Conservation (phyloP, 1,140 invertebrate genomes). For the Lepeophtheirus salmonis region DNA sequence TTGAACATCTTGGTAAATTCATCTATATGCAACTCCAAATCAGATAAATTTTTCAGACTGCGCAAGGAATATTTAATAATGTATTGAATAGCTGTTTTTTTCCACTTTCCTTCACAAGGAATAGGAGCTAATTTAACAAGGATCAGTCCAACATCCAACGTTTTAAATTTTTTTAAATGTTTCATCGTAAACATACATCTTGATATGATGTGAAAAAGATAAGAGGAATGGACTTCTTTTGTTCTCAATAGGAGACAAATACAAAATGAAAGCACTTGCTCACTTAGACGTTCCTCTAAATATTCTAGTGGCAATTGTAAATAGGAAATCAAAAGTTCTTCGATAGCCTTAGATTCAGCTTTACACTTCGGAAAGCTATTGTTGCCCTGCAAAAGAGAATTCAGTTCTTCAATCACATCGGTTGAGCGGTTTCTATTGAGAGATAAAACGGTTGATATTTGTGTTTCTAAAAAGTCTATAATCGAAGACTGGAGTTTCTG, state of each 20-base stretch:
- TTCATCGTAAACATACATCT: neutral
- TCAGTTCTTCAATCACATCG: neutral
- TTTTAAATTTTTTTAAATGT: neutral
- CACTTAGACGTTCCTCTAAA: neutral
- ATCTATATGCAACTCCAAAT: neutral
- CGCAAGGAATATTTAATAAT: neutral
- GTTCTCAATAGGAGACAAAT: neutral
- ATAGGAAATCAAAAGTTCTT: neutral
- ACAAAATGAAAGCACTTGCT: neutral
- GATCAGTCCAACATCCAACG: neutral
- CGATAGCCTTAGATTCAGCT: neutral
- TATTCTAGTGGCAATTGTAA: neutral
- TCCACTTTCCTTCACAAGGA: neutral
- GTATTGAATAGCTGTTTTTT: neutral
- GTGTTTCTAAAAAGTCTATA: neutral
- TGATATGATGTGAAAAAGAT: neutral
- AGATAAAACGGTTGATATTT: neutral
- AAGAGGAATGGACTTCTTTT: neutral
- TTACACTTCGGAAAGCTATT: neutral
- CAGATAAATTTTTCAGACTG: neutral
- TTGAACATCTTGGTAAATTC: neutral
- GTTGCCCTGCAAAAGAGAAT: neutral
- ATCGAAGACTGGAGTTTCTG: neutral
- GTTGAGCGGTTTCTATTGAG: neutral
- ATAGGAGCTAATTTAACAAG: neutral